A percentile compares a stretch with the other conserved stretches of the same genome.
phyloP scores from a whole-genome alignment of 2,888 invertebrate genomes.

The Drosophila vallismaia region DNA sequence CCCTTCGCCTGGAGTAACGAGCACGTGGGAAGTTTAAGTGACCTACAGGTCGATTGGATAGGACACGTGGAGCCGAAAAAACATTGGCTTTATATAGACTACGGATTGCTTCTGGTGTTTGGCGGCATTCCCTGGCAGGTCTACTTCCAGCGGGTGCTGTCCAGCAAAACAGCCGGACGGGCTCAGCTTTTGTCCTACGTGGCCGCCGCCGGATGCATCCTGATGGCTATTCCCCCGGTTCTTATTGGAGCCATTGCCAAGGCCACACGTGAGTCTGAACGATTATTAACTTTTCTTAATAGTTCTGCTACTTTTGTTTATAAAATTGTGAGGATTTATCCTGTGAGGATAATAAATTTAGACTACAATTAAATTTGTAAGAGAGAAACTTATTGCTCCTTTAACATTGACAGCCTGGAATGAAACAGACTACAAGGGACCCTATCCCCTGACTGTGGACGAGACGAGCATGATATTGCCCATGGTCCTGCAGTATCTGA shows the following conservation, averaged over 20 bases:
- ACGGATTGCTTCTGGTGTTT: constrained; percentile 94
- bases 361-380: neutral
- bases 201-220: constrained; percentile 96
- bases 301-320: no score
- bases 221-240: constrained; percentile 99
- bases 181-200: constrained; percentile 98
- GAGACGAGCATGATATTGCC: constrained; percentile 98
- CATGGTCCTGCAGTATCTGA: constrained; percentile 97
- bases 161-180: constrained; percentile 96
- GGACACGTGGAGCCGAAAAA: constrained; percentile 90
- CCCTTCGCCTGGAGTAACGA: constrained; percentile 97
- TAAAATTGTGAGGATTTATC: neutral
- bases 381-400: neutral
- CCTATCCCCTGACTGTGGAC: constrained; percentile 88
- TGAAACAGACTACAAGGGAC: constrained; percentile 93
- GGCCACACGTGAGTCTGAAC: constrained; percentile 90
- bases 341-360: neutral
- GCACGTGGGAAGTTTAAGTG: constrained; percentile 92
- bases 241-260: constrained; percentile 98
- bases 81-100: constrained; percentile 93
- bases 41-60: constrained; percentile 95
- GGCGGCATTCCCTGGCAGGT: constrained; percentile 99
- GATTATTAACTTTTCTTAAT: neutral
- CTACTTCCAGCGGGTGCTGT: constrained; percentile 98
- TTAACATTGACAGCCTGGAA: constrained; percentile 91